Conservation (phyloP, 2,888 invertebrate genomes). For the Spisula solida region DNA sequence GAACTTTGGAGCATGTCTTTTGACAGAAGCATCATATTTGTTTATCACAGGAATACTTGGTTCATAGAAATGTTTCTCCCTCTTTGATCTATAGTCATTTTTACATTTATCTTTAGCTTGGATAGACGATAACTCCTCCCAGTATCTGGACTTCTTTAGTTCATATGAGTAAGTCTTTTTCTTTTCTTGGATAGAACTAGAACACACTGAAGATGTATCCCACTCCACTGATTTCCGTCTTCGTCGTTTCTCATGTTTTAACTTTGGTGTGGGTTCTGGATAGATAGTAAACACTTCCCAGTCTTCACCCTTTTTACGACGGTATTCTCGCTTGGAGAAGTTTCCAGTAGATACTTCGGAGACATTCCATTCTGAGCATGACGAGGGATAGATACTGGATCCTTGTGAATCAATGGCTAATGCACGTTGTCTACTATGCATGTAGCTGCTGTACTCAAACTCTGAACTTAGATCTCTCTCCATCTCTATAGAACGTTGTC, state of each 20-base stretch:
- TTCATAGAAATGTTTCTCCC: conserved; percentile 66
- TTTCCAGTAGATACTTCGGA: conserved; percentile 58
- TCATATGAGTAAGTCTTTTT: conserved; percentile 72
- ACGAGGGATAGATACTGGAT: conserved; percentile 44
- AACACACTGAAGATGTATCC: conserved; percentile 60
- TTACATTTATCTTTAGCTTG: conserved; percentile 58
- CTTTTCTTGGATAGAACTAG: conserved; percentile 44
- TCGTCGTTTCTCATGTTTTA: conserved; percentile 58
- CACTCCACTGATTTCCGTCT: conserved; percentile 67
- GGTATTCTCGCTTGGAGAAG: conserved; percentile 58
- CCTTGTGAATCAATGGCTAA: conserved; percentile 49
- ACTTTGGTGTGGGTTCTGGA: conserved; percentile 62
- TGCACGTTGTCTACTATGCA: not conserved
- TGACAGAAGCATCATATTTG: conserved; percentile 60
- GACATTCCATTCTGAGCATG: conserved; percentile 68
- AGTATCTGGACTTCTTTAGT: conserved; percentile 63
- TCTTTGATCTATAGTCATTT: conserved; percentile 58
- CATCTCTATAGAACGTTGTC: conserved; percentile 60
- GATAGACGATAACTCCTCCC: conserved; percentile 68
- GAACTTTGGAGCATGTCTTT: conserved; percentile 49
- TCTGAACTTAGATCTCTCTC: conserved; percentile 66
- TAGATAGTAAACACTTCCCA: conserved; percentile 72
- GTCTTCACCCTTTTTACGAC: conserved; percentile 60
- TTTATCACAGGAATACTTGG: conserved; percentile 66
- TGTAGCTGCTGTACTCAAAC: conserved; percentile 47